phyloP scores from a whole-genome alignment of 1,140 invertebrate genomes.

The Pomacea maculata region DNA sequence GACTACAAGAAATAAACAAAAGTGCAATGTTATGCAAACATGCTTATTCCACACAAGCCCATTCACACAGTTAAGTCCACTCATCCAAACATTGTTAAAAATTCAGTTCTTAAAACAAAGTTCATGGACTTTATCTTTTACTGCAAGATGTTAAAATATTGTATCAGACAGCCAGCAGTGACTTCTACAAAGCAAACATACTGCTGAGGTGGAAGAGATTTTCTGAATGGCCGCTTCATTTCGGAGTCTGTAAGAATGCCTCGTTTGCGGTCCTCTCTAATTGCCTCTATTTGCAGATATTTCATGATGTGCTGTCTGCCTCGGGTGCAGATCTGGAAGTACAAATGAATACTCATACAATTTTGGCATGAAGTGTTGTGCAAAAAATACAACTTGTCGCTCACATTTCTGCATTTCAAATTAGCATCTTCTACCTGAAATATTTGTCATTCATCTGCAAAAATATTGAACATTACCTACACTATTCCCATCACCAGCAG shows the following conservation, averaged over 20 bases:
- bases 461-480: too few species aligned
- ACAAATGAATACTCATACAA: background rate
- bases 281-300: slow-evolving; percentile 88
- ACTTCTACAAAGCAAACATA: slow-evolving; percentile 26
- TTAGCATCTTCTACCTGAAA: too few species aligned
- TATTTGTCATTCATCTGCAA: too few species aligned
- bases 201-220: slow-evolving; percentile 57
- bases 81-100: background rate
- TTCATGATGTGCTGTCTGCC: slow-evolving; percentile 94
- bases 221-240: slow-evolving; percentile 67
- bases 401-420: too few species aligned
- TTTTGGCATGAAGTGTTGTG: background rate
- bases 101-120: too few species aligned
- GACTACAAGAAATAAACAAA: slow-evolving; percentile 4
- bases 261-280: slow-evolving; percentile 68
- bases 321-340: slow-evolving; percentile 83
- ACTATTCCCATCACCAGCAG: too few species aligned
- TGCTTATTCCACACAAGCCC: background rate
- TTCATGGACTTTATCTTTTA: too few species aligned
- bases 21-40: too few species aligned
- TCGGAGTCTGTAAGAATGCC: slow-evolving; percentile 58
- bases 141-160: too few species aligned
- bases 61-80: background rate
- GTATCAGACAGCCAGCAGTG: too few species aligned
- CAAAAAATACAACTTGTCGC: too few species aligned